These are phyloP conservation scores for Moxostoma hubbsi DNA, from an alignment of 2,797 vertebrate species.

Conservation along the genomic window DNA sequence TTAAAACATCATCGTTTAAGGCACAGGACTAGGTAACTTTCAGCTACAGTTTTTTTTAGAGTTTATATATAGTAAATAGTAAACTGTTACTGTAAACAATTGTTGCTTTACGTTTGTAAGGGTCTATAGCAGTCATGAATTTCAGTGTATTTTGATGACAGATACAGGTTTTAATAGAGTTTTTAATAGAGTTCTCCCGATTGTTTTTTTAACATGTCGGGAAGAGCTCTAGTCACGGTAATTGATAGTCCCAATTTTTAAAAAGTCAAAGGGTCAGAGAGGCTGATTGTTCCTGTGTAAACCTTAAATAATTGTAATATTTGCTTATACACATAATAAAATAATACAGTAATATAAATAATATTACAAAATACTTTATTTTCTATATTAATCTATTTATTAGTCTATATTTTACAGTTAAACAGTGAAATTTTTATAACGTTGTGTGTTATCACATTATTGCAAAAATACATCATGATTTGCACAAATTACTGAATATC, in stretches of 20 bases:
- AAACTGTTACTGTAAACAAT: no score
- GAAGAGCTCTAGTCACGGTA: not conserved
- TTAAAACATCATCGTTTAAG: constrained; percentile 5
- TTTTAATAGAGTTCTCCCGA: not conserved
- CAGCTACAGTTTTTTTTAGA: not conserved
- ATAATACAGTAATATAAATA: constrained; percentile 2
- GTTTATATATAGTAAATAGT: no score
- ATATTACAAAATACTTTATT: not conserved
- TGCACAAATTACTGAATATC: constrained; percentile 51
- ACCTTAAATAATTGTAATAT: not conserved
- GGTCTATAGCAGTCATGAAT: not conserved
- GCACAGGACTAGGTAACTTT: not conserved
- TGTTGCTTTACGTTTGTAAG: not conserved
- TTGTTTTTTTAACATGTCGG: not conserved
- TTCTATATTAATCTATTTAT: constrained; percentile 35
- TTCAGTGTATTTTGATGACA: not conserved
- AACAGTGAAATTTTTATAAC: constrained; percentile 22
- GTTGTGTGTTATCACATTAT: constrained; percentile 23
- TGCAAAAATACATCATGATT: constrained; percentile 36
- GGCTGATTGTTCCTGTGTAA: not conserved
- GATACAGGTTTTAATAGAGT: not conserved
- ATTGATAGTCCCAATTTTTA: no score
- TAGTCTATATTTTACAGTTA: constrained; percentile 32
- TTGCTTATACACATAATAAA: not conserved
- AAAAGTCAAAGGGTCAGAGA: not conserved